Evolutionary conservation across 2,797 vertebrate genomes (phyloP).

Genomic region (Artibeus lituratus): DNA sequence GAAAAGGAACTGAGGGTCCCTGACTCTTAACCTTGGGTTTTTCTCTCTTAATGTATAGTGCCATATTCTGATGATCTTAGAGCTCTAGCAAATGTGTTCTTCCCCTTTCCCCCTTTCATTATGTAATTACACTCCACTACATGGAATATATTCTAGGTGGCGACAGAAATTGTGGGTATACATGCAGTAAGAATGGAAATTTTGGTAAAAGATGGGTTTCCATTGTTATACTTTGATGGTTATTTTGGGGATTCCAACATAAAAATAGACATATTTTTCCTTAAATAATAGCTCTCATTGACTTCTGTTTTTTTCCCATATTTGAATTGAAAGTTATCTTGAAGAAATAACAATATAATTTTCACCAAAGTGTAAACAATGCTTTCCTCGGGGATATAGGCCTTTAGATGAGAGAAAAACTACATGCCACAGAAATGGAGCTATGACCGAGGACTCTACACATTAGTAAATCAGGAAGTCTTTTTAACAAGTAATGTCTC

Average conservation of each 20-base stretch:
- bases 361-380: background rate
- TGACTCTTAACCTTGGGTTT: background rate
- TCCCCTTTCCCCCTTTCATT: background rate
- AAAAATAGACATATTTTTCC: background rate
- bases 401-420: background rate
- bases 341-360: background rate
- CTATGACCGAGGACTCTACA: background rate
- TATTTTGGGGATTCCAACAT: background rate
- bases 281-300: background rate
- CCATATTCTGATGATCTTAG: background rate
- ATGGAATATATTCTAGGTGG: background rate
- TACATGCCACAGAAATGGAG: background rate
- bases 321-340: background rate
- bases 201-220: background rate
- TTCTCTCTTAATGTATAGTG: background rate
- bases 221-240: background rate
- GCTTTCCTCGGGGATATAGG: background rate
- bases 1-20: background rate
- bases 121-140: background rate
- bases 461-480: background rate
- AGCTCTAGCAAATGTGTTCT: background rate
- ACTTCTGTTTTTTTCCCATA: background rate
- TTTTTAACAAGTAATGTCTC: background rate
- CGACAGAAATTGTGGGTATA: background rate
- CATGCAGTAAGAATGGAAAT: background rate